These are phyloP conservation scores for Pristionchus entomophagus DNA, from an alignment of 2,888 invertebrate species.

Conservation along the genomic window DNA sequence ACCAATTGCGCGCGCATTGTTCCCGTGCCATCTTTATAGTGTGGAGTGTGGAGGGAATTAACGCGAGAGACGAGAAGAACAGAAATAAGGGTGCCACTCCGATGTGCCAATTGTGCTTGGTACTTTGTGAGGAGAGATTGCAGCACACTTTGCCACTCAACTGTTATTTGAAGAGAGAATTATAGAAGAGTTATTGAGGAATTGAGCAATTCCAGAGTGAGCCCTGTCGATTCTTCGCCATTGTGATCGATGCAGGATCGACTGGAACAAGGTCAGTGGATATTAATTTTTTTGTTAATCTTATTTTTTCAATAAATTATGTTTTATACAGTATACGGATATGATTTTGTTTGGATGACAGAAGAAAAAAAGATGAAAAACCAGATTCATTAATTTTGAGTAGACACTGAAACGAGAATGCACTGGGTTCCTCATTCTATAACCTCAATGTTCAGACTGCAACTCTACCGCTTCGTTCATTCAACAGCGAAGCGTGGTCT, in stretches of 20 bases:
- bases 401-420: too few relatives aligned
- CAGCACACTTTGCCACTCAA: too few relatives aligned
- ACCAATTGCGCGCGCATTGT: background rate
- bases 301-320: too few relatives aligned
- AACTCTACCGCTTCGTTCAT: slow-evolving; percentile 44
- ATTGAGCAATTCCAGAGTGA: slow-evolving; percentile 48
- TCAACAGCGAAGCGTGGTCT: slow-evolving; percentile 51
- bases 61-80: background rate
- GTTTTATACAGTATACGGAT: slow-evolving; percentile 49
- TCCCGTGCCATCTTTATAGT: background rate
- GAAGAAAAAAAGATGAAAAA: too few relatives aligned
- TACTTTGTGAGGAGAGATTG: too few relatives aligned
- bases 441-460: slow-evolving; percentile 3
- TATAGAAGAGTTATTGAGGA: too few relatives aligned
- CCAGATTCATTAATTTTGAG: too few relatives aligned
- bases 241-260: slow-evolving; percentile 75
- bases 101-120: background rate
- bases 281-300: slow-evolving; percentile 57
- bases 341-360: too few relatives aligned
- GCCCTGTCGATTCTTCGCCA: slow-evolving; percentile 72
- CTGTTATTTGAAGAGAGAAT: too few relatives aligned
- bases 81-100: background rate
- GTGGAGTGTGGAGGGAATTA: background rate
- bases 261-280: slow-evolving; percentile 75
- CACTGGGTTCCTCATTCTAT: too few relatives aligned